phyloP scores from a whole-genome alignment of 2,888 invertebrate genomes.

The Leptinotarsa haldemani region DNA sequence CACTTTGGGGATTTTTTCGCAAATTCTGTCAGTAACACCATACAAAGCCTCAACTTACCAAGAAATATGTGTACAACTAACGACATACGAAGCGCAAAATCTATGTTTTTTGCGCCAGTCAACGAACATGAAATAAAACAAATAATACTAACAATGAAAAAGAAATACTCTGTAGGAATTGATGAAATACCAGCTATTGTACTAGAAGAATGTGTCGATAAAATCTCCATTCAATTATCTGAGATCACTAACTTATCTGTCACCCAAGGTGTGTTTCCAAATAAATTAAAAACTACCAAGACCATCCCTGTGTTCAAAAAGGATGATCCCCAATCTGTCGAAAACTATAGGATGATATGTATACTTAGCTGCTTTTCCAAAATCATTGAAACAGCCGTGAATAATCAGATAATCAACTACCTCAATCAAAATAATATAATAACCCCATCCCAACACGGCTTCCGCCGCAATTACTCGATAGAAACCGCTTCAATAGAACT shows the following conservation, averaged over 20 bases:
- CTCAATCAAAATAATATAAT: constrained; percentile 14
- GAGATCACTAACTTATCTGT: background rate
- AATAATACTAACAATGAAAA: constrained; percentile 1
- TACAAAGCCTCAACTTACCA: constrained; percentile 16
- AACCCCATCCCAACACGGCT: constrained; percentile 12
- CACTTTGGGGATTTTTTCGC: constrained; percentile 17
- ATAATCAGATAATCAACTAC: constrained; percentile 16
- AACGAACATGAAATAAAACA: constrained; percentile 14
- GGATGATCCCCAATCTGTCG: no score
- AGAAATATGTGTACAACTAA: constrained; percentile 14
- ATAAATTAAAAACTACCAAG: no score
- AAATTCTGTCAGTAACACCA: background rate
- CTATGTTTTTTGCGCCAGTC: constrained; percentile 18
- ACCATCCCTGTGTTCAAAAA: no score
- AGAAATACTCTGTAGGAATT: no score
- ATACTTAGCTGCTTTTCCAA: no score
- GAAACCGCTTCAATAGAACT: constrained; percentile 23
- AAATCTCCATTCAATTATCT: constrained; percentile 6
- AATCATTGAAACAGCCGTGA: constrained; percentile 14
- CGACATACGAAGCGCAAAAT: background rate
- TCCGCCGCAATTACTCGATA: constrained; percentile 12
- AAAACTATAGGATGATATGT: no score
- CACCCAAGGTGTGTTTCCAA: no score
- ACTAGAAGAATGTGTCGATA: constrained; percentile 14
- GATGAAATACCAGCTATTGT: no score